Evolutionary conservation across 2,113 vertebrate genomes (phyloP), one percentile per base, ranked within the genome.

Genomic region (Sterna hirundo): DNA sequence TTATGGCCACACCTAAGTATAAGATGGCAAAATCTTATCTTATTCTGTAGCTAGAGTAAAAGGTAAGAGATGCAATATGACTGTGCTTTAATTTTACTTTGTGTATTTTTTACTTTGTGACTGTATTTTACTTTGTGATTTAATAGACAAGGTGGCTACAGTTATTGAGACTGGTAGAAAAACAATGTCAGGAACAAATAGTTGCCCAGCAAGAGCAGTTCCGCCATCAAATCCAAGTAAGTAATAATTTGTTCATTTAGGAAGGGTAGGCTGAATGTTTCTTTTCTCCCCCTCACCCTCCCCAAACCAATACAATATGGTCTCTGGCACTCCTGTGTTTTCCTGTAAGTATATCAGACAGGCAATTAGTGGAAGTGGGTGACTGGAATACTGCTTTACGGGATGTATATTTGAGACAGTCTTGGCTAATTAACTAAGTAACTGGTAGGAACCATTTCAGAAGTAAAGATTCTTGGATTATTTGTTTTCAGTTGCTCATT

Each of bases 151-250:
- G 98, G 96, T 99, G 99, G 99, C 93, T 99, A 23, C 99, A 99
- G 46, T 98, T 99, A 8, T 98, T 99, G 97, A 98, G 97, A 88
- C 97, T 99, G 96, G 99, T 99, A 79, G 99, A 99, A 96, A 99
- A 98, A 88, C 99, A 99, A 97, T 99, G 99, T 93, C 99, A 99
- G 90, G 98, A 99, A 32, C 99, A 99, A 94, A 99, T 99, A 78
- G 97, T 98, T 21, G 98, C 98, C 84, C 99, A 99, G 96, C 99
- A 99, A 96, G 99, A 99, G 60, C 99, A 99, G 82, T 99, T 99
- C 96, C 98, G 99, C 98, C 98, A 98, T 96, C 99, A 99, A 95
- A 99, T 99, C 94, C 99, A 99, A 96, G 99, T 98, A 91, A 98
- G 98, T 97, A 34, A 42, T 64, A 57, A 19, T 32, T 79, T 94